Evolutionary conservation across 2,888 invertebrate species (phyloP).

Genomic region (Epinotia ramella): DNA sequence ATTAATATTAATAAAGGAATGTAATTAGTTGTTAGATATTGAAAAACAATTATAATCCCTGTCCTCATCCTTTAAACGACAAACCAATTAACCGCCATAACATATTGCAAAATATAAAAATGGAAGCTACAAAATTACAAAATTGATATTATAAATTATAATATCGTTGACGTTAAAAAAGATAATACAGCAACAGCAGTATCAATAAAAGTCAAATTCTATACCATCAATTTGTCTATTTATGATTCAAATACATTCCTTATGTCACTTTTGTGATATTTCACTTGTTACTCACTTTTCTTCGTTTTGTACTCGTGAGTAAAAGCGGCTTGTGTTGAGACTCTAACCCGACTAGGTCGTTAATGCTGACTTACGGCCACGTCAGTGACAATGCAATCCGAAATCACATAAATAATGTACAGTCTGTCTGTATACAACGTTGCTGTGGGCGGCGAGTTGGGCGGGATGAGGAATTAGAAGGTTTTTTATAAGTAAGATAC

Average conservation of each 20-base stretch:
- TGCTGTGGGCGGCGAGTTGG: conserved; percentile 35
- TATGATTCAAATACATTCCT: conserved; percentile 1
- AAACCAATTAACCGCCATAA: not conserved
- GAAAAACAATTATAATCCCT: not conserved
- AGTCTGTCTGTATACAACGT: conserved; percentile 18
- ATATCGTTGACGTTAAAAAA: not conserved
- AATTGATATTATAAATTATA: no score
- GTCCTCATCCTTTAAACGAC: not conserved
- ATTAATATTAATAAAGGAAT: not conserved
- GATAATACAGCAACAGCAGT: not conserved
- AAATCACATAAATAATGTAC: conserved; percentile 32
- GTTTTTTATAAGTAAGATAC: not conserved
- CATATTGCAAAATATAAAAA: not conserved
- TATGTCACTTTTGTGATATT: not conserved
- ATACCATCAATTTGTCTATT: conserved; percentile 4
- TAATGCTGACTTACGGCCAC: conserved; percentile 22
- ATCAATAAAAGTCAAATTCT: not conserved
- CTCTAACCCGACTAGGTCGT: not conserved
- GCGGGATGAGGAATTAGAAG: conserved; percentile 27
- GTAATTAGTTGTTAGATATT: not conserved
- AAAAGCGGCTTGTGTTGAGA: conserved; percentile 3
- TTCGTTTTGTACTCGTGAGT: not conserved
- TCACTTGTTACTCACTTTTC: not conserved
- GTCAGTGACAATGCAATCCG: conserved; percentile 19
- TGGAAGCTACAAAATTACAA: no score